Percentiles rank a stretch among this genome's conserved stretches.
These are phyloP conservation scores for Larimichthys crocea DNA, from an alignment of 2,113 vertebrate genomes.

Conservation along the genomic window DNA sequence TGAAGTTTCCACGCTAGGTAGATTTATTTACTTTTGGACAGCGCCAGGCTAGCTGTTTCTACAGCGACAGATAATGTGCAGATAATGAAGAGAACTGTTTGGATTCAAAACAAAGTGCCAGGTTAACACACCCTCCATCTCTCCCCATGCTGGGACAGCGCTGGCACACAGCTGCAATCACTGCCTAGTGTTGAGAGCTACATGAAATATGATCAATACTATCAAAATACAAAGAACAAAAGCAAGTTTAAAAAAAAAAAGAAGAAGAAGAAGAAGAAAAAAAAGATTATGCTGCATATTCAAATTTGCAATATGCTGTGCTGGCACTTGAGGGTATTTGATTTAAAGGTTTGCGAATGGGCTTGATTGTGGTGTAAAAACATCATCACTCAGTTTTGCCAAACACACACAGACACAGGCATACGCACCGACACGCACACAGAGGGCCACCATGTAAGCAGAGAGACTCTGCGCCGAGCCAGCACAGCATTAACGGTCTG, in stretches of 20 bases:
- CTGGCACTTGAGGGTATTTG: constrained; percentile 64
- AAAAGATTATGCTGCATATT: constrained; percentile 61
- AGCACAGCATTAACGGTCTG: constrained; percentile 75
- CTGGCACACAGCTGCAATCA: constrained; percentile 47
- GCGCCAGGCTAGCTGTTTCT: neutral
- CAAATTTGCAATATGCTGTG: constrained; percentile 62
- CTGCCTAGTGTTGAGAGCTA: constrained; percentile 29
- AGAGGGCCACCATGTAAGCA: constrained; percentile 79
- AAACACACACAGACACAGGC: constrained; percentile 68
- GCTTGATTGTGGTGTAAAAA: constrained; percentile 79
- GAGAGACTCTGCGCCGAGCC: constrained; percentile 73
- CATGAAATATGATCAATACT: constrained; percentile 58
- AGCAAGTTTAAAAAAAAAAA: constrained; percentile 33
- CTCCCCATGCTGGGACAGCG: constrained; percentile 21
- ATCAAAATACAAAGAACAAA: constrained; percentile 66
- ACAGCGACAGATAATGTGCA: constrained; percentile 24
- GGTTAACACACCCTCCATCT: constrained; percentile 56
- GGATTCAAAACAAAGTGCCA: constrained; percentile 56
- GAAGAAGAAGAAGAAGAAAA: constrained; percentile 36
- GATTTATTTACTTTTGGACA: neutral
- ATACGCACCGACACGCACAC: constrained; percentile 60
- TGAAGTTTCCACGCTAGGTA: neutral
- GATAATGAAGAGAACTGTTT: constrained; percentile 54
- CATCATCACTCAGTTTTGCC: constrained; percentile 74
- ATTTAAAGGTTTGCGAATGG: constrained; percentile 81